Base-by-base conservation (phyloP, 2,888 invertebrate species). In the Pardosa pseudoannulata region DNA sequence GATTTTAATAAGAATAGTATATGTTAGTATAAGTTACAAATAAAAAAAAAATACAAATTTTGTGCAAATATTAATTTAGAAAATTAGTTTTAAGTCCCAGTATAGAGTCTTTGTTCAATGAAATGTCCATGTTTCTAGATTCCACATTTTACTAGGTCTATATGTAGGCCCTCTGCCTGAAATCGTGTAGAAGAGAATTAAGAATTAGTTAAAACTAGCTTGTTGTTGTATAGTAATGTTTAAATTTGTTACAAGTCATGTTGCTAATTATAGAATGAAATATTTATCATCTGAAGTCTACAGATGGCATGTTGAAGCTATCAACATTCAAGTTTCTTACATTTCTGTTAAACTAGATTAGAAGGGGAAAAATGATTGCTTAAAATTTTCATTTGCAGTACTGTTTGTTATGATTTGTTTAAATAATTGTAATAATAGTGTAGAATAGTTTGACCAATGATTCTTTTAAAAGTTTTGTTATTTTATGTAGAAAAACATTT, bases 151-250 rank as follows among this genome's bases (percentile, higher is more conserved):
- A 76, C 75, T 70, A 65, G 65, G 82, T 76, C 73, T 39, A 50
- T 78, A 32, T 68, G 36, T 78, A 78, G 72, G 50, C 46, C 75
- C 70, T 82, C 64, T 76, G 74, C 68, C 79, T 64, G 62, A 72
- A 71, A 78, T 41, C 28, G 78, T 71, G 76, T 83, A 83, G 83
- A 62, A 56, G 56, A 70, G 72, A 46, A 28, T 68, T 67, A 56
- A 72, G 56, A 67, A 65, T 80, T 82, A 83, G 83, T 65, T 56
- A 31, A 78, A 39, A 83, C 78, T 83, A 83, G 83, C 78, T 78
- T 83, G 83, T 83, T 83, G 78, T 67, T 83, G 83, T 83, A 83
- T 83, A 83, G 83, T 74, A 78, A 83, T 78, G 64, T 83, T 83
- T 78, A 83, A 83, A 76, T 83, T 74, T 83, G 83, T 83, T 83